A percentile compares a stretch with the other conserved stretches of the same genome.
Evolutionary conservation across 1,140 invertebrate genomes (phyloP).

Genomic region (Brachionus koreanus): DNA sequence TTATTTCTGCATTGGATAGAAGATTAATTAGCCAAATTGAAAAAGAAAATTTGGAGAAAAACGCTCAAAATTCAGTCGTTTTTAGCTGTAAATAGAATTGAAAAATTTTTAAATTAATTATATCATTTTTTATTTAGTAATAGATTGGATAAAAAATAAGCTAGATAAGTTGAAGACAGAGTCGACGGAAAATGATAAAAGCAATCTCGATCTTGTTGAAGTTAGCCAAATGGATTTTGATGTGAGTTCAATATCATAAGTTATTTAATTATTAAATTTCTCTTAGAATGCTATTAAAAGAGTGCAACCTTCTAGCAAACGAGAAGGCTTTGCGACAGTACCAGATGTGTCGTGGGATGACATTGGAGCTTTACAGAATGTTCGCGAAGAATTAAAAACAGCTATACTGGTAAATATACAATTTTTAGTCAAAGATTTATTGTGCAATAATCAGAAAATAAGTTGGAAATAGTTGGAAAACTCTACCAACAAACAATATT

Average conservation of each 20-base stretch:
- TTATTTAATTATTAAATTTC: background rate
- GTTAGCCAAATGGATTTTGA: slow-evolving; percentile 2
- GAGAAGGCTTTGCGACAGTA: slow-evolving; percentile 94
- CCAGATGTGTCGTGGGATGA: slow-evolving; percentile 96
- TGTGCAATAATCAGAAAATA: too few species aligned
- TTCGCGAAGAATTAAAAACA: slow-evolving; percentile 81
- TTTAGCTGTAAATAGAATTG: background rate
- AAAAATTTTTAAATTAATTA: background rate
- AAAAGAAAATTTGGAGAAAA: background rate
- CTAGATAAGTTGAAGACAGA: background rate
- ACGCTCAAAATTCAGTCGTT: background rate
- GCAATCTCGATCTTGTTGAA: background rate
- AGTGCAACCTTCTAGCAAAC: slow-evolving; percentile 80
- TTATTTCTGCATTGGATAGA: slow-evolving; percentile 37
- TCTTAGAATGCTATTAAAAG: slow-evolving; percentile 36
- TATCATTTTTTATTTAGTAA: background rate
- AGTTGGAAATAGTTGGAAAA: too few species aligned
- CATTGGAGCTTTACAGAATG: slow-evolving; percentile 81
- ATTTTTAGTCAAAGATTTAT: too few species aligned
- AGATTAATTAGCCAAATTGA: background rate
- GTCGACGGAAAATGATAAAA: background rate
- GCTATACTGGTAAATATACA: slow-evolving; percentile 71
- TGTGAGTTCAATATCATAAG: background rate
- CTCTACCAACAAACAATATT: too few species aligned
- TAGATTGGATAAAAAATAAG: slow-evolving; percentile 33